These are phyloP conservation scores for Peribatodes rhomboidaria DNA, from an alignment of 2,888 invertebrate species.

Conservation along the genomic window DNA sequence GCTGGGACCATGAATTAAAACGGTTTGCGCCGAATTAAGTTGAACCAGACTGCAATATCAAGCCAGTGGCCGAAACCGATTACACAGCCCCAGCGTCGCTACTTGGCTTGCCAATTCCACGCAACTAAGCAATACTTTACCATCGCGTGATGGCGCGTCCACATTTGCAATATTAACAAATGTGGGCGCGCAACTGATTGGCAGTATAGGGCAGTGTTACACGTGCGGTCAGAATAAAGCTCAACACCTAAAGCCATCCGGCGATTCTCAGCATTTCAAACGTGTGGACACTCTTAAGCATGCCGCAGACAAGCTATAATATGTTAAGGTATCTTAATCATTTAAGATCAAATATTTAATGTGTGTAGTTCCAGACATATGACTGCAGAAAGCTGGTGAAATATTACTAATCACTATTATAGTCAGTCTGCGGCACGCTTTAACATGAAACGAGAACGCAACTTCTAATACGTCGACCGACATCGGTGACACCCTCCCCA, in stretches of 20 bases:
- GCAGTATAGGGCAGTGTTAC: slow-evolving; percentile 30
- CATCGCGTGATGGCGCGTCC: background rate
- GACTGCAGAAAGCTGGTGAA: too few relatives aligned
- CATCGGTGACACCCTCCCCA: background rate
- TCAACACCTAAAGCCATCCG: slow-evolving; percentile 22
- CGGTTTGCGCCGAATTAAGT: too few relatives aligned
- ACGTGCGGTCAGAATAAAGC: slow-evolving; percentile 31
- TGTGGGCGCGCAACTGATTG: slow-evolving; percentile 11
- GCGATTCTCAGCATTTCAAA: slow-evolving; percentile 1
- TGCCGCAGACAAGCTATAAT: too few relatives aligned
- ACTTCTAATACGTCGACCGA: background rate
- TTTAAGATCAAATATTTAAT: too few relatives aligned
- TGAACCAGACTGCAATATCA: background rate
- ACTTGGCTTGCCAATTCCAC: background rate
- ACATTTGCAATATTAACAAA: background rate
- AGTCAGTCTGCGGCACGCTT: too few relatives aligned
- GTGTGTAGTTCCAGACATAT: too few relatives aligned
- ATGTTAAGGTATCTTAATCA: too few relatives aligned
- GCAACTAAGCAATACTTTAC: background rate
- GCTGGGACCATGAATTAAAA: background rate
- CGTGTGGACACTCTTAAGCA: background rate
- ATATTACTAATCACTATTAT: too few relatives aligned
- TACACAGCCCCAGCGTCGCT: background rate
- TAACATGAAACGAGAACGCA: too few relatives aligned
- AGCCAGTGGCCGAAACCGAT: background rate